These are phyloP conservation scores for Pedionomus torquatus DNA, from an alignment of 2,113 vertebrate species.

Conservation along the genomic window DNA sequence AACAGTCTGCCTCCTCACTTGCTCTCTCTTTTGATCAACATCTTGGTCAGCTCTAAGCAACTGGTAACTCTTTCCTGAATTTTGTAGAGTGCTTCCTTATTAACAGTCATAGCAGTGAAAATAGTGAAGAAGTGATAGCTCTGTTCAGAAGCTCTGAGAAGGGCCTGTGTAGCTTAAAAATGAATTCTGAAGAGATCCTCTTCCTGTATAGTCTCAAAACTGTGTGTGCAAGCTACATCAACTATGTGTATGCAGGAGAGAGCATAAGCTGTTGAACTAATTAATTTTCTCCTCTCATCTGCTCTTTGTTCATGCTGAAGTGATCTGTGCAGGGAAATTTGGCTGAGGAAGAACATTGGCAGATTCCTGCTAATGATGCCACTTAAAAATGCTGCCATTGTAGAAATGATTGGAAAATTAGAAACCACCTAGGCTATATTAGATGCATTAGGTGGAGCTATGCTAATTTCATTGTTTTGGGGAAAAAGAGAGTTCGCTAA, in stretches of 20 bases:
- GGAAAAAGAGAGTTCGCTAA: neutral
- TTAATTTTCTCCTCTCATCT: conserved; percentile 24
- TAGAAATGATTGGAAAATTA: neutral
- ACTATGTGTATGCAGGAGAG: neutral
- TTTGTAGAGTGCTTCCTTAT: neutral
- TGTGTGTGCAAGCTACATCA: neutral
- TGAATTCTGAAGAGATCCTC: neutral
- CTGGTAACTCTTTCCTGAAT: neutral
- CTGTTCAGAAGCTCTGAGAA: neutral
- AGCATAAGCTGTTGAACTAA: neutral
- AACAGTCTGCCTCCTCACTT: neutral
- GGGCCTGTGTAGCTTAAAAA: neutral
- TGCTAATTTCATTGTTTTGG: neutral
- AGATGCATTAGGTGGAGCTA: neutral
- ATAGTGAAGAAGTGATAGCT: neutral
- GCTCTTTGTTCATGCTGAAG: neutral
- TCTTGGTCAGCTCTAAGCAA: neutral
- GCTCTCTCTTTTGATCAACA: neutral
- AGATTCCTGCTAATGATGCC: neutral
- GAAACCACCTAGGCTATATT: neutral
- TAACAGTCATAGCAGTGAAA: neutral
- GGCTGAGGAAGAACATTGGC: neutral
- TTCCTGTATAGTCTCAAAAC: neutral
- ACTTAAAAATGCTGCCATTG: neutral
- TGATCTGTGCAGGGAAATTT: neutral